phyloP scores from a whole-genome alignment of 2,113 vertebrate species.

The Toxotes chatareus region DNA sequence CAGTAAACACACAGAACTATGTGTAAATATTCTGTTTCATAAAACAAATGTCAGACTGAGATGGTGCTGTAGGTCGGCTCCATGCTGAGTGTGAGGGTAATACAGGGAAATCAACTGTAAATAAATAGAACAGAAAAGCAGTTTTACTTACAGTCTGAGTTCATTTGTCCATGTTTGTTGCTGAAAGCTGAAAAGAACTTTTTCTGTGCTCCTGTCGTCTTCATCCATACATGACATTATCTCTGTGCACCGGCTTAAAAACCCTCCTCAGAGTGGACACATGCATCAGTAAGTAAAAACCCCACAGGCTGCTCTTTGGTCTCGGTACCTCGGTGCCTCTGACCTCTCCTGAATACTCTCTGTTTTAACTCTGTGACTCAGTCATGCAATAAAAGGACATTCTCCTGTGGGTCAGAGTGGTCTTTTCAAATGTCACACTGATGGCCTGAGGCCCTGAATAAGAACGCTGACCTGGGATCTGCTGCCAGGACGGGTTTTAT shows the following conservation, averaged over 20 bases:
- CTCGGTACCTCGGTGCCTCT: not conserved
- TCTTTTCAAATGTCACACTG: conserved; percentile 25
- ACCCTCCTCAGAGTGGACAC: no score
- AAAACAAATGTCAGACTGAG: no score
- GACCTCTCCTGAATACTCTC: not conserved
- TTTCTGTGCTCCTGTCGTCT: not conserved
- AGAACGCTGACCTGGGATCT: not conserved
- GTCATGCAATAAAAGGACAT: not conserved
- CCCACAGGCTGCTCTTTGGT: not conserved
- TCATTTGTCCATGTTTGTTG: no score
- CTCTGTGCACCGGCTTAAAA: not conserved
- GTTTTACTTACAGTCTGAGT: no score
- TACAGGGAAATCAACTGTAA: no score
- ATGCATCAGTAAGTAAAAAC: not conserved
- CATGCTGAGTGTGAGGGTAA: no score
- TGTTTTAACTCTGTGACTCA: not conserved
- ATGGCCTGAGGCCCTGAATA: not conserved
- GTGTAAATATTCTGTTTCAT: no score
- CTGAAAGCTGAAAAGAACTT: not conserved
- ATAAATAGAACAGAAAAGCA: no score
- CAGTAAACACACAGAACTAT: no score
- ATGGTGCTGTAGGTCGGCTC: no score
- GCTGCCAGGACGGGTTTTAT: not conserved
- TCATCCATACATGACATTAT: not conserved
- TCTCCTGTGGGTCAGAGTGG: conserved; percentile 7